Evolutionary conservation across 2,888 invertebrate genomes (phyloP).

Genomic region (Bembecia ichneumoniformis): DNA sequence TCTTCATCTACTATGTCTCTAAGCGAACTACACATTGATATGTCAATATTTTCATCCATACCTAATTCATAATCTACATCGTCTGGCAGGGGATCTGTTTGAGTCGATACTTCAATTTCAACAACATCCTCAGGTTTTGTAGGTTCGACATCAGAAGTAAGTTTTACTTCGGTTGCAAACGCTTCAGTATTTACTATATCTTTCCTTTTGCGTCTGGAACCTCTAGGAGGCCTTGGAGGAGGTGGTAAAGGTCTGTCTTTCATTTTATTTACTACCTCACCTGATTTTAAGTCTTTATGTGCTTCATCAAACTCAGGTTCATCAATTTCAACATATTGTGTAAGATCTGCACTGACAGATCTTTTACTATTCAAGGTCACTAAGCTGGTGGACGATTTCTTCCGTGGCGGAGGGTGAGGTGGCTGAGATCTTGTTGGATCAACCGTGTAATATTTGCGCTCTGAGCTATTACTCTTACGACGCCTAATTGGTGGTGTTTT

Average conservation of each 20-base stretch:
- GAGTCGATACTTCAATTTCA: slow-evolving; percentile 85
- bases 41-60: slow-evolving; percentile 56
- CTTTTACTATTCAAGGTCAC: slow-evolving; percentile 66
- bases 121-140: slow-evolving; percentile 42
- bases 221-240: slow-evolving; percentile 86
- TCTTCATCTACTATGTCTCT: slow-evolving; percentile 67
- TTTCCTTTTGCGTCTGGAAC: slow-evolving; percentile 57
- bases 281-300: slow-evolving; percentile 78
- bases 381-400: slow-evolving; percentile 71
- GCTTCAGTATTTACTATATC: slow-evolving; percentile 24
- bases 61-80: slow-evolving; percentile 79
- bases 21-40: slow-evolving; percentile 62
- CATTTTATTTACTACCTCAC: slow-evolving; percentile 85
- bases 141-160: slow-evolving; percentile 19
- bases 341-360: slow-evolving; percentile 53
- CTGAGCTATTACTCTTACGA: slow-evolving; percentile 66
- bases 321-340: slow-evolving; percentile 76
- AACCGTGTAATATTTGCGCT: slow-evolving; percentile 80
- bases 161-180: slow-evolving; percentile 14
- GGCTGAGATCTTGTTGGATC: slow-evolving; percentile 49
- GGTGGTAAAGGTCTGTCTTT: slow-evolving; percentile 88
- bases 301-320: slow-evolving; percentile 71
- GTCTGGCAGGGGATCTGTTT: slow-evolving; percentile 88
- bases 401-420: slow-evolving; percentile 77
- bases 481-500: slow-evolving; percentile 59